Percentiles rank a stretch among this genome's conserved stretches.
These are phyloP conservation scores for Carpatolechia fugitivella DNA, from an alignment of 2,888 invertebrate genomes.

Conservation along the genomic window DNA sequence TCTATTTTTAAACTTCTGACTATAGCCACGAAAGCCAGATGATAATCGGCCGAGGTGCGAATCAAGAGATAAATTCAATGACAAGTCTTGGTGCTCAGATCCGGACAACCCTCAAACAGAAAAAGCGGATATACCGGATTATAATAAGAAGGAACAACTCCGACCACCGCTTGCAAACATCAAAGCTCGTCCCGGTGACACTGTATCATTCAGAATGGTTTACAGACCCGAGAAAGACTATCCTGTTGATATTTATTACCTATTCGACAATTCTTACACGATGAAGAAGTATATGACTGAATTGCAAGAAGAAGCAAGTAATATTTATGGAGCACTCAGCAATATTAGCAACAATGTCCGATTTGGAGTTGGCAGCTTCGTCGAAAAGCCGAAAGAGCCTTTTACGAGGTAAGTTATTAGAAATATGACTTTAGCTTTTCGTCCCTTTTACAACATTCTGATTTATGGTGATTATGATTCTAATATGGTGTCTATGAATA, in stretches of 20 bases:
- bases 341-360: constrained; percentile 81
- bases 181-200: constrained; percentile 67
- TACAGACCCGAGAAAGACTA: constrained; percentile 85
- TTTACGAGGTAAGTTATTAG: constrained; percentile 67
- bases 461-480: too few relatives aligned
- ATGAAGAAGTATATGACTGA: constrained; percentile 81
- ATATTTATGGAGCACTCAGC: constrained; percentile 70
- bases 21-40: not conserved
- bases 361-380: constrained; percentile 84
- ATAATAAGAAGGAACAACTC: constrained; percentile 48
- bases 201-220: constrained; percentile 53
- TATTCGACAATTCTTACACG: constrained; percentile 88
- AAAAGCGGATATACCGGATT: constrained; percentile 35
- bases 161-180: constrained; percentile 76
- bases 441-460: too few relatives aligned
- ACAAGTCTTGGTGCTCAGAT: constrained; percentile 9
- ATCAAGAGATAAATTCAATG: not conserved
- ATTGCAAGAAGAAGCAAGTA: constrained; percentile 67
- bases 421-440: too few relatives aligned
- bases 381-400: constrained; percentile 84
- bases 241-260: constrained; percentile 90
- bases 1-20: too few relatives aligned
- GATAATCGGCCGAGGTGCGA: constrained; percentile 9
- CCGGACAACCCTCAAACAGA: not conserved
- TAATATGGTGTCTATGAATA: too few relatives aligned